Conservation (phyloP, 2,113 vertebrate species). For the Vidua macroura region DNA sequence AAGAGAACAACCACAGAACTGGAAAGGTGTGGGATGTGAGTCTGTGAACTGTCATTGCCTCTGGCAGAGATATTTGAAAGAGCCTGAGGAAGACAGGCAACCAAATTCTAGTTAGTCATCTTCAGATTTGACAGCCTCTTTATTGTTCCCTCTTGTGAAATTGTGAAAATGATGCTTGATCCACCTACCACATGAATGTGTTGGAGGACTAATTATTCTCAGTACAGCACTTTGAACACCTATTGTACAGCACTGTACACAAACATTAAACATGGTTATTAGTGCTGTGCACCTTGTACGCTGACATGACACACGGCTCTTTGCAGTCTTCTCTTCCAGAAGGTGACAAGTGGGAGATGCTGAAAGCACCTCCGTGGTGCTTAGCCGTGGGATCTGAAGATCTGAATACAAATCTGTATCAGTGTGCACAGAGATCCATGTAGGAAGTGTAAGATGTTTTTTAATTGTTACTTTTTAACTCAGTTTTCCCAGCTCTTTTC, state of each 20-base stretch:
- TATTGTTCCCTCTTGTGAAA: background rate
- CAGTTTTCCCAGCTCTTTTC: background rate
- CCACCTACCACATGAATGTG: conserved; percentile 9
- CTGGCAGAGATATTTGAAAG: background rate
- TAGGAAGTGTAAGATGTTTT: background rate
- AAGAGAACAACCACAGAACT: background rate
- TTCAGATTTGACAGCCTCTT: conserved; percentile 29
- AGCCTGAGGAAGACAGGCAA: background rate
- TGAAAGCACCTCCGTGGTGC: background rate
- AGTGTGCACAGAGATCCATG: background rate
- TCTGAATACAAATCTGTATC: background rate
- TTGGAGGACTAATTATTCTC: conserved; percentile 43
- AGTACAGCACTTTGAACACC: background rate
- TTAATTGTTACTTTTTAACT: conserved; percentile 7
- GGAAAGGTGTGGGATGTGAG: background rate
- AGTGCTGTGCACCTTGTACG: background rate
- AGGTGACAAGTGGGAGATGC: background rate
- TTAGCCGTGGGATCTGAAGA: background rate
- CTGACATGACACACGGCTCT: background rate
- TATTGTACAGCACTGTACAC: background rate
- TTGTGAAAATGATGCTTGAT: conserved; percentile 12
- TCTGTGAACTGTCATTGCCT: background rate
- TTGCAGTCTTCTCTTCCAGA: background rate
- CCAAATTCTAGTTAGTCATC: conserved; percentile 3
- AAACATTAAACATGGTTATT: background rate